Conservation (phyloP, 2,113 vertebrate species). For the Notiomystis cincta region DNA sequence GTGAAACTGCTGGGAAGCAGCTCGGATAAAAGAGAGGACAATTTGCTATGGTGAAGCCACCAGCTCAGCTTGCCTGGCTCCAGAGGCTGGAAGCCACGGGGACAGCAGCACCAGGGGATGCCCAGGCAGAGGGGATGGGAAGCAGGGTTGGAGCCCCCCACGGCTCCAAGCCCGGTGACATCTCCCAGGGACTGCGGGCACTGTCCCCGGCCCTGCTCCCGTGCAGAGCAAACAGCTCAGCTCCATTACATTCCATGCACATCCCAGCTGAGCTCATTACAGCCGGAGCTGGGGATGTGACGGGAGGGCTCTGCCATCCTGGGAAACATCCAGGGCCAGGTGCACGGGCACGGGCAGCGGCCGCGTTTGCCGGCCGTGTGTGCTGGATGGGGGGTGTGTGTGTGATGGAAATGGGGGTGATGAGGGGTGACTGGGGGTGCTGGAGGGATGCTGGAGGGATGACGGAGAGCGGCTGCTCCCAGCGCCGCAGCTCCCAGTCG, state of each 20-base stretch:
- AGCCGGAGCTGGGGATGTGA: neutral
- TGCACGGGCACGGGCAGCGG: neutral
- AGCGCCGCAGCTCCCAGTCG: constrained; percentile 51
- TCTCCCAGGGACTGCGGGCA: accelerated
- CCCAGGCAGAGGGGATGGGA: neutral
- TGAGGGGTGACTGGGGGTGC: neutral
- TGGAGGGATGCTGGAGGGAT: neutral
- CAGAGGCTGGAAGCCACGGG: neutral
- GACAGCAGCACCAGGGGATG: accelerated
- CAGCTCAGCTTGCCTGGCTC: neutral
- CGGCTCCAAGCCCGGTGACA: accelerated
- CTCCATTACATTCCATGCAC: accelerated
- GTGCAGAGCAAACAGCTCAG: neutral
- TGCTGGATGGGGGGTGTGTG: neutral
- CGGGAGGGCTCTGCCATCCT: neutral
- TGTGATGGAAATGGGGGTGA: neutral
- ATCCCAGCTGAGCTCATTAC: neutral
- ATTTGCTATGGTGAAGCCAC: neutral
- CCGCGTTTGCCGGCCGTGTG: accelerated
- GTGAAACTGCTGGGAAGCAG: neutral
- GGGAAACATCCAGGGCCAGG: neutral
- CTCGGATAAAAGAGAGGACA: neutral
- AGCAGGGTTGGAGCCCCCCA: accelerated
- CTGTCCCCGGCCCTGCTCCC: neutral
- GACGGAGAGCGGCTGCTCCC: neutral